Base-by-base conservation (phyloP, 2,888 invertebrate genomes). In the Cryptocheilus praepositus region DNA sequence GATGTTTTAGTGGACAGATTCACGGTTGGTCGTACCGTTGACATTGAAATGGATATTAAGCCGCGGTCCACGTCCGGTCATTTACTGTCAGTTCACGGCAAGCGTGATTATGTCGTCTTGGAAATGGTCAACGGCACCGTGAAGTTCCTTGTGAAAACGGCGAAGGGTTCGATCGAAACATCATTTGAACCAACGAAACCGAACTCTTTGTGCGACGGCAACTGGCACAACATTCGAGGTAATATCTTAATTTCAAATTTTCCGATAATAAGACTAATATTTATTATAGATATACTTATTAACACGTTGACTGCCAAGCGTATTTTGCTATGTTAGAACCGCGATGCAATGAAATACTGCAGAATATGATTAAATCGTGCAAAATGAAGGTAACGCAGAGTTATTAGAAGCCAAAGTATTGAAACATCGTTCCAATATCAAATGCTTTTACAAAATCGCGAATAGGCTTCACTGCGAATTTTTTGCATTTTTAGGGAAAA, bases 161-260 rank as follows among this genome's bases (percentile, higher is more conserved):
- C 95, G 0, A 94, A 92, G 81, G 97, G 96, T 8, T 72, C 71
- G 2, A 94, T 96, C 79, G 92, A 92, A 1, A 94, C 96, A 1
- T 92, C 91, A 21, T 96, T 93, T 86, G 91, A 91, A 60, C 90
- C 93, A 0, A 90, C 92, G 54, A 91, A 92, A 58, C 91, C 92
- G 68, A 92, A 93, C 80, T 90, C 91, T 67, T 92, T 98, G 70
- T 99, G 99, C 86, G 97, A 99, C 89, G 98, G 99, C 56, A 91
- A 95, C 63, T 99, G 98, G 98, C 98, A 99, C 85, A 93, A 92
- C 65, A 95, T 98, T 81, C 92, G 92, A 89, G 93, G 94, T 94
- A 76, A 86, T 87, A 66, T 61, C 11, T 25, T 3, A 2, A 19
- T 54, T 13, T 54, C 16, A 43, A 43, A 18, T 7, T 45, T 45